Base-by-base conservation (phyloP, 2,888 invertebrate species). In the Dicranocentrus wangi region DNA sequence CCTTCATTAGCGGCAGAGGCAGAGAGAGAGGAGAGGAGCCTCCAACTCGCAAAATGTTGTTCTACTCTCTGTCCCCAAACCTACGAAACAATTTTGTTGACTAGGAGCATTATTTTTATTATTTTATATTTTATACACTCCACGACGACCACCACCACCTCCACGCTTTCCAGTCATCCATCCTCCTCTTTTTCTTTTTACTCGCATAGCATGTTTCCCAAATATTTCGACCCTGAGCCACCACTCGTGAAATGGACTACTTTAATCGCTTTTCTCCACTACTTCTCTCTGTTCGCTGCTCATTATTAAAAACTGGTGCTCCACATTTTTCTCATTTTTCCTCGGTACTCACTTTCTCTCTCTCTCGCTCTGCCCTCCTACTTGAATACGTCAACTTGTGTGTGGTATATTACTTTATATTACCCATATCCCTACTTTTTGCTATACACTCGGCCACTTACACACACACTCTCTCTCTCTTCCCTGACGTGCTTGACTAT, bases 301-400 rank as follows among this genome's bases (percentile, higher is more conserved):
- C 63, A 75, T 75, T 75, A 75, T 75, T 75, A 75, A 75, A 75
- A 75, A 75, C 32, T 75, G 65, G 25, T 42, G 75, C 65, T 66
- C 75, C 65, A 75, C 66, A 65, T 25, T 51, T 51, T 19, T 8
- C 17, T 17, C 19, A 8, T 1, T 51, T 1, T 19, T 8, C 17
- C 19, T 19, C 7, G 8, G n/a, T 19, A 47, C 51, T 32, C 32
- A 32, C 32, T 32, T n/a, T n/a, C n/a, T n/a, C n/a, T n/a, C n/a
- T n/a, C n/a, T n/a, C n/a, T n/a, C n/a, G n/a, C n/a, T n/a, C n/a
- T n/a, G n/a, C n/a, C n/a, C n/a, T n/a, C n/a, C n/a, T n/a, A n/a
- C n/a, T n/a, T n/a, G n/a, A n/a, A n/a, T n/a, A n/a, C n/a, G n/a
- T n/a, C n/a, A n/a, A n/a, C 39, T 39, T 43, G 8, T 43, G n/a